A percentile compares a stretch with the other conserved stretches of the same genome.
phyloP scores from a whole-genome alignment of 2,113 vertebrate genomes.

The Madoqua kirkii region DNA sequence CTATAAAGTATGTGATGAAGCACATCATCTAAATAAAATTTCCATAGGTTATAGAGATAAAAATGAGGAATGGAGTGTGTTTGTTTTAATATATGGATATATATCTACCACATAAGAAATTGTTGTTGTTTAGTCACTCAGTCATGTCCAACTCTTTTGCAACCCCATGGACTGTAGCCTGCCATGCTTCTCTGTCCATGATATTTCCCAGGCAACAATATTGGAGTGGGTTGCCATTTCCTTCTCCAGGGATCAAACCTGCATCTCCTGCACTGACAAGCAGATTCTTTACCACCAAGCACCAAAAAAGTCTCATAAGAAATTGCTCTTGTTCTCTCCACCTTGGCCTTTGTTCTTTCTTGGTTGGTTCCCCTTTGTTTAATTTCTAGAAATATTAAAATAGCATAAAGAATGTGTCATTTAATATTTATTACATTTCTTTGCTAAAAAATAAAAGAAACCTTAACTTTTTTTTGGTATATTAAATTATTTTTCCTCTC shows the following conservation, averaged over 20 bases:
- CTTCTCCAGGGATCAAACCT: neutral
- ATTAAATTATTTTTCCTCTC: neutral
- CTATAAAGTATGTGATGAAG: neutral
- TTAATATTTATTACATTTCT: neutral
- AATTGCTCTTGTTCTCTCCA: neutral
- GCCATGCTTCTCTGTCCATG: neutral
- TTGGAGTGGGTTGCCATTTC: neutral
- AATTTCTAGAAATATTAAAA: constrained; percentile 19
- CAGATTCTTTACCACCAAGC: neutral
- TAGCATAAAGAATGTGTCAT: neutral
- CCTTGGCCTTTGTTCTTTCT: neutral
- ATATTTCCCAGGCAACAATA: neutral
- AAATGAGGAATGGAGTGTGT: neutral
- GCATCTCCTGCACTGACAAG: neutral
- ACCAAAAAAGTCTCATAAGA: neutral
- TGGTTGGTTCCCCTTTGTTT: neutral
- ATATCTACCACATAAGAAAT: neutral
- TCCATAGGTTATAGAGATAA: neutral
- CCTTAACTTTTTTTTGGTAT: neutral
- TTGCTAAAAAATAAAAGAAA: neutral
- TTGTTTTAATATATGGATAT: neutral
- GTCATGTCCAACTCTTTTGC: neutral
- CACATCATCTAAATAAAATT: neutral
- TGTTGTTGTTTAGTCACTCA: neutral
- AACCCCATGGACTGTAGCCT: neutral